These are phyloP conservation scores for Euwallacea similis DNA, from an alignment of 1,140 invertebrate genomes.

Conservation along the genomic window DNA sequence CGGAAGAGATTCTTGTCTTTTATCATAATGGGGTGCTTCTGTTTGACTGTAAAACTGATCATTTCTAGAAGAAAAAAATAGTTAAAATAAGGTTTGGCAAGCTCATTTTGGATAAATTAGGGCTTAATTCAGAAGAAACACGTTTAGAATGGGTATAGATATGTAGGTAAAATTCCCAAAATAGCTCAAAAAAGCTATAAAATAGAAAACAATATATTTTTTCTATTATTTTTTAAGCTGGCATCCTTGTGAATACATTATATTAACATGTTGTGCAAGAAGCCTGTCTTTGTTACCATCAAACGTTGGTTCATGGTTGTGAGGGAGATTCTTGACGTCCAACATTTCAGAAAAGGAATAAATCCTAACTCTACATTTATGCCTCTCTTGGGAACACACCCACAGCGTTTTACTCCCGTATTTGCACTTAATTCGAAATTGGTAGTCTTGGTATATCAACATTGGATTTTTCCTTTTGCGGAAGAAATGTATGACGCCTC, in stretches of 20 bases:
- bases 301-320: slow-evolving; percentile 15
- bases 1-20: slow-evolving; percentile 13
- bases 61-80: slow-evolving; percentile 13
- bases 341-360: slow-evolving; percentile 13
- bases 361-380: slow-evolving; percentile 16
- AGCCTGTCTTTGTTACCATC: not conserved
- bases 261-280: not conserved
- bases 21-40: slow-evolving; percentile 15
- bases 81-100: not conserved
- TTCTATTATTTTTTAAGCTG: no score
- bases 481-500: slow-evolving; percentile 5
- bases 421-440: slow-evolving; percentile 11
- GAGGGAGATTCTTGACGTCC: not conserved
- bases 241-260: not conserved
- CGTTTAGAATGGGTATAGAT: not conserved
- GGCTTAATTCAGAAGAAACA: not conserved
- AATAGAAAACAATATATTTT: not conserved
- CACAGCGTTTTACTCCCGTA: slow-evolving; percentile 5
- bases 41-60: slow-evolving; percentile 4
- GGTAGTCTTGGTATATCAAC: slow-evolving; percentile 8
- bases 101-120: not conserved
- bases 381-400: slow-evolving; percentile 14
- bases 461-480: slow-evolving; percentile 21
- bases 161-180: not conserved
- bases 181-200: not conserved